Evolutionary conservation across 2,888 invertebrate genomes (phyloP), one percentile per base, ranked within the genome.

Genomic region (Seladonia tumulorum): DNA sequence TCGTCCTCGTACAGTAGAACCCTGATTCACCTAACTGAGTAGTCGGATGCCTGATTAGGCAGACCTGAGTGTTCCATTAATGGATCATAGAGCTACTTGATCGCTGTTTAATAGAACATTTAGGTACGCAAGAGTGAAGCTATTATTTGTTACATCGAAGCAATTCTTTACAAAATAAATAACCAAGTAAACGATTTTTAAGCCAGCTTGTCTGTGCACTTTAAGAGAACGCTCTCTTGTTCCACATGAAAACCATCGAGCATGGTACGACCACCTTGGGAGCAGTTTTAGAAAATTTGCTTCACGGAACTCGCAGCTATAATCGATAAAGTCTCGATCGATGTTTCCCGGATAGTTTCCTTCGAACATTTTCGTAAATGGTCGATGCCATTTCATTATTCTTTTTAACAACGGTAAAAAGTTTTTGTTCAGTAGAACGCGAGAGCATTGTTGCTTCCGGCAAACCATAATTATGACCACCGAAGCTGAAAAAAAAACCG

Each of bases 251-350:
- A 29, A 29, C 29, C 63, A 63, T 63, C 8, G 63, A 35, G 18
- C 18, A 29, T 35, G 63, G 18, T 29, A 63, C 29, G 29, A 29
- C 18, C 8, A 35, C 29, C 63, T 29, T 18, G 63, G 63, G 63
- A 63, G 29, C 63, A 29, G 29, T 63, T 63, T 63, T 18, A 63
- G 63, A 63, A 63, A 63, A 63, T 63, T 63, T 63, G 63, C 29
- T 63, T 63, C 63, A 7, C 29, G 14, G 18, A 63, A 18, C 29
- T 29, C 29, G 29, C 8, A 35, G 18, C 63, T 8, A 0, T 35
- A 35, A 16, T 63, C 63, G 63, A 35, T 63, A 63, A 29, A 63
- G 63, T 18, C 63, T 8, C 63, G 35, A 29, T 63, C 35, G 18
- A 63, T 29, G 0, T 29, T 63, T 2, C 29, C 2, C 8, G 63